Conservation (phyloP, 2,113 vertebrate species). For the Pycnonotus jocosus region DNA sequence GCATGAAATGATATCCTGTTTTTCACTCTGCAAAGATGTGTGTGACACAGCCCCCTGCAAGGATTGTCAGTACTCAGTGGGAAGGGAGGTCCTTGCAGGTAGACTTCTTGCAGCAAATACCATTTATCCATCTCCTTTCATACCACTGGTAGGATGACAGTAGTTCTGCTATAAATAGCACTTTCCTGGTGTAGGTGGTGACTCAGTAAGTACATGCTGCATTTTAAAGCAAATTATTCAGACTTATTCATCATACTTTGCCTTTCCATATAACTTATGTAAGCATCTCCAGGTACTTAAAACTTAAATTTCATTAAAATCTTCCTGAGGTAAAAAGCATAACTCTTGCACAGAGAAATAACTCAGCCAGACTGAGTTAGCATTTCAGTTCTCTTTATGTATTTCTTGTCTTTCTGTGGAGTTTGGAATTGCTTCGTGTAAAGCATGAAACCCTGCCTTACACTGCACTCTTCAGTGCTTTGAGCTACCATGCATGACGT, state of each 20-base stretch:
- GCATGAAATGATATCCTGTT: not conserved
- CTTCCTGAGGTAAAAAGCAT: not conserved
- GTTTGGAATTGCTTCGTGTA: not conserved
- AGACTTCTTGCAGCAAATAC: not conserved
- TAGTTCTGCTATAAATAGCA: not conserved
- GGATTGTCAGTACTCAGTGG: not conserved
- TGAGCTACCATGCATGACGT: not conserved
- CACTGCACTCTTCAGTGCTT: not conserved
- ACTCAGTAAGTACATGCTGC: not conserved
- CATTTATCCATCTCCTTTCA: not conserved
- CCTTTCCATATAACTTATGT: not conserved
- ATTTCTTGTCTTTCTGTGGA: not conserved
- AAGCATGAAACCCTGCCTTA: not conserved
- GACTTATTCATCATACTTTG: not conserved
- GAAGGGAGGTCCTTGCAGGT: not conserved
- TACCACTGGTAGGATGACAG: not conserved
- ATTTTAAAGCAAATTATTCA: constrained; percentile 32
- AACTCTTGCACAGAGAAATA: not conserved
- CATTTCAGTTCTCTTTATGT: not conserved
- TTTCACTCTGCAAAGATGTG: not conserved
- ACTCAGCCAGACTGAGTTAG: not conserved
- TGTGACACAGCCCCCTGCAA: not conserved
- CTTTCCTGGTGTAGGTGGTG: not conserved
- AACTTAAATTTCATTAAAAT: not conserved
- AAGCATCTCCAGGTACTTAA: not conserved